Base-by-base conservation (phyloP, 2,797 vertebrate genomes). In the Scolopax bukidnonensis region DNA sequence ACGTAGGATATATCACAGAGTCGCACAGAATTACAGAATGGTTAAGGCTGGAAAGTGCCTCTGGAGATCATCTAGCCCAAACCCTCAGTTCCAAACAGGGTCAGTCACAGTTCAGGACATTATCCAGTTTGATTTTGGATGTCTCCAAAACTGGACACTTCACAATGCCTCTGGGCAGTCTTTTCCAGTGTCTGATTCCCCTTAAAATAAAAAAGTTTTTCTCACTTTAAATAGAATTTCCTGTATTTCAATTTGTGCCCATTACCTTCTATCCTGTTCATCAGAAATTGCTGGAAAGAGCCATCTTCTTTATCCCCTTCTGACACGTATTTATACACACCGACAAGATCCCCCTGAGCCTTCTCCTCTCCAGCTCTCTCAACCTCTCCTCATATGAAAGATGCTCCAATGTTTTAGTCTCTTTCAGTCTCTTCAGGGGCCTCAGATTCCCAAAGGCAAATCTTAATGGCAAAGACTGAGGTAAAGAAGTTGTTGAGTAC, bases 271-370 rank as follows among this genome's bases (percentile, higher is more conserved):
- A 24, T 23, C 5, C 8, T 63, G 7, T 45, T 82, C 5, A 30
- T 25, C 7, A 90, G 11, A 90, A 59, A 56, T 21, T 1, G 1
- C 19, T 74, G 38, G 51, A 69, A 69, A 48, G 14, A 71, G 4
- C 1, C 1, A 1, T 30, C 3, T 20, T 67, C 43, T 71, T 83
- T 50, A 32, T 3, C 4, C 10, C 4, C 12, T 47, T 6, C 4
- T 8, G 14, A 57, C 12, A 71, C 15, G 3, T 57, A 21, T 71
- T 75, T 75, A 19, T 16, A 38, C 2, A 48, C 20, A 30, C 4
- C 32, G 28, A n/a, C 8, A 32, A 69, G 23, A 43, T 84, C 0
- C 0, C 17, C 4, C 20, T 27, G 8, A 61, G 16, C 18, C 4
- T 64, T 63, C 8, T 84, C 16, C 74, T 59, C 33, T 74, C 33